Evolutionary conservation across 2,888 invertebrate species (phyloP), one percentile per base, ranked within the genome.

Genomic region (Eudasyphora cyanicolor): DNA sequence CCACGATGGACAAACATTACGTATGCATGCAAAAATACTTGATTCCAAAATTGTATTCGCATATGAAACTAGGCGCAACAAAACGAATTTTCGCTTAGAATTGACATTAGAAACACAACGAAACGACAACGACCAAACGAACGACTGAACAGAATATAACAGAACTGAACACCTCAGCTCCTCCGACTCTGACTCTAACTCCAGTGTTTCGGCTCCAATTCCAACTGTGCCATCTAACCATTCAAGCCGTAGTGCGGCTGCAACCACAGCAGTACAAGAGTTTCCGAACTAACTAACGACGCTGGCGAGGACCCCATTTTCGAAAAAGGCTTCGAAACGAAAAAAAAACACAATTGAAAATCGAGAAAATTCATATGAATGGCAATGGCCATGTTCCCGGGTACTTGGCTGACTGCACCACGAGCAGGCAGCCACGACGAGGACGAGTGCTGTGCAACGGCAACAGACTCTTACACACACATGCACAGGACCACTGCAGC

Each of bases 21-120:
- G 82, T 85, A 85, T 86, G 83, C 85, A 86, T 83, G 83, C 86
- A 84, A 86, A 86, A 86, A 86, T 82, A 84, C 82, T 84, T 81
- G 84, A 86, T 85, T 85, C 76, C 82, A 77, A 86, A 86, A 86
- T 86, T 86, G 86, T 85, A 86, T 85, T 86, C 82, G 82, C 76
- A 84, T 81, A 76, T 49, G 60, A 84, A 84, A 84, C 78, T 84
- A 79, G 78, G 84, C 84, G 84, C 84, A 79, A 84, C 84, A 84
- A 84, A 84, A 84, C 78, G 84, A 84, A 84, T 81, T 84, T 84
- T 81, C 84, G 84, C 81, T 84, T 81, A 84, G 81, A 84, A 84
- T 84, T 84, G 84, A 84, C 81, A 84, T 84, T 81, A 84, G 84
- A 81, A 81, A 84, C 67, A 81, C 80, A 82, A 67, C 42, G 27